Evolutionary conservation across 2,888 invertebrate genomes (phyloP).

Genomic region (Agapostemon virescens): DNA sequence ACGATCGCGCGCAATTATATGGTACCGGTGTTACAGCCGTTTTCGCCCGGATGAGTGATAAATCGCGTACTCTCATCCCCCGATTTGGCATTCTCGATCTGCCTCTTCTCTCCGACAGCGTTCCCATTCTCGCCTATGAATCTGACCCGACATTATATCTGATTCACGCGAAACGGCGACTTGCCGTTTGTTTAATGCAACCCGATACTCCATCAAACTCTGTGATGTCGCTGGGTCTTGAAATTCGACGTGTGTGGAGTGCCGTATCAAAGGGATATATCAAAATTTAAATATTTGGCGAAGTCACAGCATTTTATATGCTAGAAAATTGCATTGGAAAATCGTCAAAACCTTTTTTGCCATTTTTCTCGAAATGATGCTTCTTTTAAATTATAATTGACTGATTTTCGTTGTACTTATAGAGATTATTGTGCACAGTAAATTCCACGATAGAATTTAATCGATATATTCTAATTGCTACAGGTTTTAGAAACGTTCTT

Average conservation of each 20-base stretch:
- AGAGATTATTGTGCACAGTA: too few species aligned
- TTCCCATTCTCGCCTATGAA: conserved; percentile 19
- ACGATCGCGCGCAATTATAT: conserved; percentile 64
- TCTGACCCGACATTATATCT: conserved; percentile 60
- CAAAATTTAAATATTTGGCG: conserved; percentile 5
- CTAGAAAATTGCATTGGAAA: background rate
- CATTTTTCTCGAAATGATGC: background rate
- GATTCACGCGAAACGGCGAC: conserved; percentile 42
- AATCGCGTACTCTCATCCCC: conserved; percentile 50
- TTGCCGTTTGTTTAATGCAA: conserved; percentile 54
- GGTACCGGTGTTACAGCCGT: conserved; percentile 57
- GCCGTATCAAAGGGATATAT: background rate
- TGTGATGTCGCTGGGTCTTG: background rate
- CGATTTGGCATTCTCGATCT: background rate
- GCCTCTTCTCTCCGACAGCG: conserved; percentile 29
- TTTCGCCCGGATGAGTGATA: conserved; percentile 66
- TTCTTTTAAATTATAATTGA: background rate
- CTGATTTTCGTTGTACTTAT: too few species aligned
- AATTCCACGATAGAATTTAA: too few species aligned
- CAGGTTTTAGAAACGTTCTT: too few species aligned
- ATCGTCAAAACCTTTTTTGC: background rate
- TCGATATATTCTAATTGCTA: too few species aligned
- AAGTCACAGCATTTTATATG: background rate
- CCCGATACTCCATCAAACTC: conserved; percentile 40
- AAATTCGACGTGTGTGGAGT: conserved; percentile 7